A percentile compares a stretch with the other conserved stretches of the same genome.
These are phyloP conservation scores for Herpetotheres cachinnans DNA, from an alignment of 2,113 vertebrate genomes.

Conservation along the genomic window DNA sequence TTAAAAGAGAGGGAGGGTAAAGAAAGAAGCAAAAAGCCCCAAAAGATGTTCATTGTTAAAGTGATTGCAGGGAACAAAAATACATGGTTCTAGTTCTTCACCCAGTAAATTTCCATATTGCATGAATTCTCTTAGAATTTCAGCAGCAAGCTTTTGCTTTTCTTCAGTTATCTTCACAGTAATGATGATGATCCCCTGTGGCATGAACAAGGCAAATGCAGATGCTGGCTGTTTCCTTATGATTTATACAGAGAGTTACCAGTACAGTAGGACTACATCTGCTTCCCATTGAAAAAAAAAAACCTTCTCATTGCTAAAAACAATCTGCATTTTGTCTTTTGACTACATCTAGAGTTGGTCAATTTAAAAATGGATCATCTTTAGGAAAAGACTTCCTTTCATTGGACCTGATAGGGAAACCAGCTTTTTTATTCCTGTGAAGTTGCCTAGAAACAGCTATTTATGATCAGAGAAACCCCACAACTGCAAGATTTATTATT, in stretches of 20 bases:
- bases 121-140: constrained; percentile 23
- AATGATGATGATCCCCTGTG: constrained; percentile 39
- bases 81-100: constrained; percentile 12
- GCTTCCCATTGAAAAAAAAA: constrained; percentile 27
- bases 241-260: constrained; percentile 33
- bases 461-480: constrained; percentile 3
- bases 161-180: constrained; percentile 30
- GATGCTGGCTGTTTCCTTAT: constrained; percentile 37
- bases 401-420: neutral
- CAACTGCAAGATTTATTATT: constrained; percentile 28
- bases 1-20: neutral
- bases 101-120: constrained; percentile 48
- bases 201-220: constrained; percentile 52
- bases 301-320: constrained; percentile 29
- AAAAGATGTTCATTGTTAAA: neutral
- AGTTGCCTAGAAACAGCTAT: constrained; percentile 14
- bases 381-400: neutral
- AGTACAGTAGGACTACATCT: constrained; percentile 40
- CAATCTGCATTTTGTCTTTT: constrained; percentile 34
- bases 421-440: neutral
- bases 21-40: constrained; percentile 15
- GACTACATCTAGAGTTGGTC: neutral
- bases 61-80: constrained; percentile 2
- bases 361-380: neutral
- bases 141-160: constrained; percentile 25